Base-by-base conservation (phyloP, 2,888 invertebrate genomes). In the Erynnis tages region DNA sequence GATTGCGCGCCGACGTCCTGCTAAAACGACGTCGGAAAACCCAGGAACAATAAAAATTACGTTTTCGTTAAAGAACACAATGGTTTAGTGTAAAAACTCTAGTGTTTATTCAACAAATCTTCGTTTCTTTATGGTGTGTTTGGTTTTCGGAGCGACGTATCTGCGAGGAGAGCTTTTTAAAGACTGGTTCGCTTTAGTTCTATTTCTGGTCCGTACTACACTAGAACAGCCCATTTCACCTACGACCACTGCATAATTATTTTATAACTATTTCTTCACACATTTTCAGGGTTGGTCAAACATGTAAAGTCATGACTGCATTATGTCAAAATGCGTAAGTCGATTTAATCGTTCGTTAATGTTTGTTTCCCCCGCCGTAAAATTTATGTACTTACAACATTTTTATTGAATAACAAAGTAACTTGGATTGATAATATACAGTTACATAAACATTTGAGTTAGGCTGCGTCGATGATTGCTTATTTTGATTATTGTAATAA, bases 1-100 rank as follows among this genome's bases (percentile, higher is more conserved):
- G 84, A 69, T 45, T 54, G 60, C 72, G 85, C 71, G 73, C 62
- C 71, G 82, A 87, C 87, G 87, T 84, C 77, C 69, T 58, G 44
- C 55, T 37, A 62, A 66, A 66, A 61, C 49, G 79, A 73, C 71
- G 65, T 56, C 50, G 41, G 41, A 17, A 17, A 10, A 60, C 64
- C 66, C 52, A 61, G 65, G 69, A 62, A 63, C 57, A 63, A 61
- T 62, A 68, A 67, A 71, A 66, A 66, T 73, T 71, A 79, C 70
- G 70, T 68, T 75, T 68, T 61, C 55, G 21, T 32, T 38, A 60
- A 59, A 66, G 62, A 73, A 71, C 71, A 78, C 62, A 73, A 84
- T 80, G 77, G 62, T 72, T 60, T 73, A 76, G 80, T 82, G 77
- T 54, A 63, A 50, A 57, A 57, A 54, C 32, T 35, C 11, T 34